A percentile compares a stretch with the other conserved stretches of the same genome.
phyloP scores from a whole-genome alignment of 92 coral and sea anemone species.

The Actinernus sp. region DNA sequence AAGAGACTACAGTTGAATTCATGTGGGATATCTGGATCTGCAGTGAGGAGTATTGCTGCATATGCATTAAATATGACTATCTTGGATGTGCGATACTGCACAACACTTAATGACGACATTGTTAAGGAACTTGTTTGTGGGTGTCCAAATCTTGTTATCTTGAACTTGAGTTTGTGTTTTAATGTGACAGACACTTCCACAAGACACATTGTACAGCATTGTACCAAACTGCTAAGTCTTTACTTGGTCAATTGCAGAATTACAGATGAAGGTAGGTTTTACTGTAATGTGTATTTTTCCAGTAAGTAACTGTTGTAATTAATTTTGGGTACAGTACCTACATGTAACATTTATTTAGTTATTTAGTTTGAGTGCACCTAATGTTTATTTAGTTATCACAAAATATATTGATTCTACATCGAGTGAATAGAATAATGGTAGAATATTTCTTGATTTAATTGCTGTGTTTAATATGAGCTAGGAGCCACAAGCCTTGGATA shows the following conservation, averaged over 20 bases:
- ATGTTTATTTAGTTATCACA: no score
- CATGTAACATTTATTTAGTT: no score
- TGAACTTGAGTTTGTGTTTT: conserved; percentile 91
- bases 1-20: conserved; percentile 79
- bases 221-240: conserved; percentile 67
- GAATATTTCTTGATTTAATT: no score
- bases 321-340: no score
- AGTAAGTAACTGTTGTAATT: no score
- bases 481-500: no score
- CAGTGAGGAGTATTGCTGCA: conserved; percentile 56
- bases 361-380: no score
- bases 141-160: conserved; percentile 55
- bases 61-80: conserved; percentile 49
- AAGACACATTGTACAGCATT: conserved; percentile 57
- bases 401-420: no score
- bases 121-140: conserved; percentile 65
- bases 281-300: no score
- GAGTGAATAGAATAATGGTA: no score
- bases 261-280: conserved; percentile 81
- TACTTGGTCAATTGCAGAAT: conserved; percentile 89
- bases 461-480: no score
- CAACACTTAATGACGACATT: conserved; percentile 59
- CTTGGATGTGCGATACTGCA: conserved; percentile 83
- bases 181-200: conserved; percentile 82
- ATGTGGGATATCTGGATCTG: conserved; percentile 75